phyloP scores from a whole-genome alignment of 2,113 vertebrate species.

The Ctenomys sociabilis region DNA sequence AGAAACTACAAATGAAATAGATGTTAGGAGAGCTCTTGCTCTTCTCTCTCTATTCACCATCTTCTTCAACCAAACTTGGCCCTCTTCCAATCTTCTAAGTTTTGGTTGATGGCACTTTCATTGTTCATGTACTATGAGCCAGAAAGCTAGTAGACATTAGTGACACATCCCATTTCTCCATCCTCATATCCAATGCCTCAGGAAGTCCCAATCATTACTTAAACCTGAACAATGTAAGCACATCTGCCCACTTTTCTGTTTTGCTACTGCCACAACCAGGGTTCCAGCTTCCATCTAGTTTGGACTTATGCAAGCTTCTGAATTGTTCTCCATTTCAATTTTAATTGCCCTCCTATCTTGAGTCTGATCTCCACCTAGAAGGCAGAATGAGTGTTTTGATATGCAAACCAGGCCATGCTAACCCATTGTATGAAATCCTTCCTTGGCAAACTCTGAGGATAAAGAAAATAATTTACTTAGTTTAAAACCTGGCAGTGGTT shows the following conservation, averaged over 20 bases:
- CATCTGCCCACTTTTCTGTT: neutral
- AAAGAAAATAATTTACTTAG: conserved; percentile 52
- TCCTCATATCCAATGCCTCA: neutral
- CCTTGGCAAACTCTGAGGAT: conserved; percentile 16
- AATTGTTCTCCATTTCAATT: neutral
- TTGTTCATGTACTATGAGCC: conserved; percentile 30
- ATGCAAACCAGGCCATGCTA: neutral
- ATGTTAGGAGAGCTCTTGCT: conserved; percentile 32
- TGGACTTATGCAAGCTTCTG: neutral
- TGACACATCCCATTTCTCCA: neutral
- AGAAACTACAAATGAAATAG: conserved; percentile 59
- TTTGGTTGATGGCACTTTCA: conserved; percentile 22
- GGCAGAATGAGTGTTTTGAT: conserved; percentile 9
- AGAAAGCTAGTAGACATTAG: conserved; percentile 50
- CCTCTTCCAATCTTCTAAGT: conserved; percentile 9
- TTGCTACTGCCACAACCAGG: neutral
- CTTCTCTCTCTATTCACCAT: neutral
- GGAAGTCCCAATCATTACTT: neutral
- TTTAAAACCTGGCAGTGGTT: conserved; percentile 31
- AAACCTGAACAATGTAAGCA: neutral
- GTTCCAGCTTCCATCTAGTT: neutral
- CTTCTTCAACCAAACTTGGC: conserved; percentile 26
- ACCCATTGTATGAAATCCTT: neutral
- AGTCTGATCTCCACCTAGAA: neutral
- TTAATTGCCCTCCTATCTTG: neutral